Evolutionary conservation across 2,888 invertebrate genomes (phyloP).

Genomic region (Nemotelus nigrinus): DNA sequence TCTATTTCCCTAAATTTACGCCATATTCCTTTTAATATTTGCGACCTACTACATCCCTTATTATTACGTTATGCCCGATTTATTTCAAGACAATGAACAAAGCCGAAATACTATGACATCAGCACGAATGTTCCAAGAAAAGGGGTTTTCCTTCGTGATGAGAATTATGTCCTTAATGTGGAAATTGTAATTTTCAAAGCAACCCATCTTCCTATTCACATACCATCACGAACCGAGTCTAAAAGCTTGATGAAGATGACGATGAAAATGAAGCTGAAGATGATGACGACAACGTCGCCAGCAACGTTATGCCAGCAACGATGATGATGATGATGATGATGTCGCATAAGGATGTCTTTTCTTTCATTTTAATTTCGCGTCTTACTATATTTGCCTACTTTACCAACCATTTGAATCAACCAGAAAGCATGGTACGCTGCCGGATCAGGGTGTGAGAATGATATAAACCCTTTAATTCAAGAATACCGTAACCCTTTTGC

Average conservation of each 20-base stretch:
- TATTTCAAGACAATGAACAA: slow-evolving; percentile 13
- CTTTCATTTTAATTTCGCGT: slow-evolving; percentile 50
- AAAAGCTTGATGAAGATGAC: slow-evolving; percentile 38
- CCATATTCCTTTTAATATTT: slow-evolving; percentile 44
- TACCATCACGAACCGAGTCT: slow-evolving; percentile 31
- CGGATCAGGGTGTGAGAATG: slow-evolving; percentile 21
- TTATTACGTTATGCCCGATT: slow-evolving; percentile 36
- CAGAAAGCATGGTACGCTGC: not conserved
- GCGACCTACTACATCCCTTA: slow-evolving; percentile 10
- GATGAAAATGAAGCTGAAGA: slow-evolving; percentile 21
- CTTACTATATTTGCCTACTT: slow-evolving; percentile 41
- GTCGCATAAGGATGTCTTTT: slow-evolving; percentile 46
- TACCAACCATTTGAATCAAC: too few relatives aligned
- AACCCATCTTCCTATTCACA: slow-evolving; percentile 27
- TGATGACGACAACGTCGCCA: slow-evolving; percentile 15
- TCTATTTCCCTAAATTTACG: not conserved
- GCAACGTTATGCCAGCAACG: slow-evolving; percentile 16
- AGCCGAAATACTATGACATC: not conserved
- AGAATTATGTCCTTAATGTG: slow-evolving; percentile 63
- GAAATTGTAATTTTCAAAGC: slow-evolving; percentile 61
- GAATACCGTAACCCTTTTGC: slow-evolving; percentile 42
- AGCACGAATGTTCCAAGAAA: slow-evolving; percentile 18
- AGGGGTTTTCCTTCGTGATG: slow-evolving; percentile 55
- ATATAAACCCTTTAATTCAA: slow-evolving; percentile 37
- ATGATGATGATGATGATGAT: slow-evolving; percentile 38